Evolutionary conservation across 2,113 vertebrate species (phyloP).

Genomic region (Oreochromis aureus): DNA sequence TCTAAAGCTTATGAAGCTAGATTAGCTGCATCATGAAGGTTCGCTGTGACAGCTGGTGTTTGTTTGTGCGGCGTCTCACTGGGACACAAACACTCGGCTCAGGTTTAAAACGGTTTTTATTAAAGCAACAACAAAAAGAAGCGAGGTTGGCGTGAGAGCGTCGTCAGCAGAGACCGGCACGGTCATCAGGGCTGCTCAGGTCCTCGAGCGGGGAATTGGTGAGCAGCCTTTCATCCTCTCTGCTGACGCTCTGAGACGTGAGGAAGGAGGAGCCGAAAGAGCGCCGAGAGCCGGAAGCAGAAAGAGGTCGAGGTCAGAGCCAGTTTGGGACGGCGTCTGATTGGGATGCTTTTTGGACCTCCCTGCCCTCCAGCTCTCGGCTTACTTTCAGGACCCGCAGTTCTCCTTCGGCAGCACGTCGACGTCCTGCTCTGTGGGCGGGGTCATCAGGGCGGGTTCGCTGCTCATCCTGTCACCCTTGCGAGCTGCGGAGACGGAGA

Average conservation of each 20-base stretch:
- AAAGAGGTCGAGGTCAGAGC: neutral
- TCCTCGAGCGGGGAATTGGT: neutral
- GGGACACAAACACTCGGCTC: neutral
- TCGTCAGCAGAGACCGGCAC: neutral
- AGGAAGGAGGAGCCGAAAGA: neutral
- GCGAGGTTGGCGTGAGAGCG: neutral
- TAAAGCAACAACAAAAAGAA: neutral
- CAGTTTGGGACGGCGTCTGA: neutral
- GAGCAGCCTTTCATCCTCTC: slow-evolving; percentile 26
- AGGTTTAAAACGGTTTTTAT: neutral
- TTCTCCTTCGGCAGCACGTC: neutral
- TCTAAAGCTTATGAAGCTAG: neutral
- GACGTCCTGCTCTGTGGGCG: fast-evolving
- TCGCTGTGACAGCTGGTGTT: neutral
- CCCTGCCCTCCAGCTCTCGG: neutral
- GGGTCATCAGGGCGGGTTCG: neutral
- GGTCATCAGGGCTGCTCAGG: neutral
- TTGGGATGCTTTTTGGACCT: neutral
- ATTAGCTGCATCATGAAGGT: neutral
- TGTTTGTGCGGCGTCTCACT: neutral
- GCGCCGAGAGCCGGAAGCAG: neutral
- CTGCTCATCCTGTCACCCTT: neutral
- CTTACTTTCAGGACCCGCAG: slow-evolving; percentile 12
- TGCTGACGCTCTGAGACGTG: neutral
- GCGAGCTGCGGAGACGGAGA: neutral